Conservation (phyloP, 2,797 vertebrate species). For the Girardinus metallicus region DNA sequence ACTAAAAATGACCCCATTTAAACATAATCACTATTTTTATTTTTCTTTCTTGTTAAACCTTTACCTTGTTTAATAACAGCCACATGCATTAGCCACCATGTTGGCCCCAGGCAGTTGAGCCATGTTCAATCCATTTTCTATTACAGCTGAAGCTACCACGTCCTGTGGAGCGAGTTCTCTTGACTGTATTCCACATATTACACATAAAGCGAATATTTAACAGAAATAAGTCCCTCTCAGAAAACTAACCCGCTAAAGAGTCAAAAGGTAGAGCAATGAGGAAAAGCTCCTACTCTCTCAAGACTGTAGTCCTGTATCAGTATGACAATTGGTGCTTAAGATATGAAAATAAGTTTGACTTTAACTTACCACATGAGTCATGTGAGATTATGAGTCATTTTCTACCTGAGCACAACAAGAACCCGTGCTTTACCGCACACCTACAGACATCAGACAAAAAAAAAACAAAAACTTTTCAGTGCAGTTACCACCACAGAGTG, state of each 20-base stretch:
- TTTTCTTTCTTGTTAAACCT: constrained; percentile 55
- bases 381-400: constrained; percentile 72
- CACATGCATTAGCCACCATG: constrained; percentile 74
- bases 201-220: constrained; percentile 57
- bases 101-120: constrained; percentile 56
- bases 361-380: constrained; percentile 64
- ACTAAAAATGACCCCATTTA: constrained; percentile 24
- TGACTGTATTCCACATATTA: constrained; percentile 49
- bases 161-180: constrained; percentile 59
- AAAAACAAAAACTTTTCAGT: constrained; percentile 68
- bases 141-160: constrained; percentile 66
- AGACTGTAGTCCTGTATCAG: constrained; percentile 43
- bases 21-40: constrained; percentile 26
- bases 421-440: constrained; percentile 57
- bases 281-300: constrained; percentile 39
- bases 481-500: constrained; percentile 45
- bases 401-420: constrained; percentile 51
- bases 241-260: constrained; percentile 16
- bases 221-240: constrained; percentile 46
- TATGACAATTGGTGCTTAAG: constrained; percentile 43
- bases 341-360: constrained; percentile 53
- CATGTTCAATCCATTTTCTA: constrained; percentile 65
- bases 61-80: constrained; percentile 69
- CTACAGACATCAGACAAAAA: constrained; percentile 50
- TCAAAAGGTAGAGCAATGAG: constrained; percentile 47